These are phyloP conservation scores for Orientallactaga sibirica DNA, from an alignment of 2,797 vertebrate genomes.

Conservation along the genomic window DNA sequence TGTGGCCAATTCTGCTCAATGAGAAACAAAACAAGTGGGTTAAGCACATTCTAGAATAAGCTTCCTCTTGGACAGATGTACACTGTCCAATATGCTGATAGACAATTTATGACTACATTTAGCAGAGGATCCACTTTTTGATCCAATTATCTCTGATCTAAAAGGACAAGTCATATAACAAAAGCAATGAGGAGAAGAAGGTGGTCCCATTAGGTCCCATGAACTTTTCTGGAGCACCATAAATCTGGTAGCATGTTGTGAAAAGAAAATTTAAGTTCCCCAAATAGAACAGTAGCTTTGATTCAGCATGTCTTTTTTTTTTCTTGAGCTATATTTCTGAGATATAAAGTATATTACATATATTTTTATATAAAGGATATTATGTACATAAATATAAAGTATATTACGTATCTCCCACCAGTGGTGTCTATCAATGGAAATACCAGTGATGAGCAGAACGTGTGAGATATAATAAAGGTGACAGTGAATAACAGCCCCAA, in stretches of 20 bases:
- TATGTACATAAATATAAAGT: neutral
- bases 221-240: conserved; percentile 36
- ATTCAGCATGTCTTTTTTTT: neutral
- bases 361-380: too few species aligned
- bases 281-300: neutral
- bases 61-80: neutral
- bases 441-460: neutral
- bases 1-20: neutral
- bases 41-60: neutral
- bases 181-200: neutral
- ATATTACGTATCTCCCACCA: neutral
- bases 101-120: neutral
- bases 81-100: neutral
- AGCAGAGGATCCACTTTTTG: neutral
- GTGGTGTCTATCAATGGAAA: neutral
- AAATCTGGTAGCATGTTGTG: neutral
- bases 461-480: neutral
- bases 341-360: too few species aligned
- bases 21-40: neutral
- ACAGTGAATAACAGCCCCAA: neutral
- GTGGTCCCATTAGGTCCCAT: neutral
- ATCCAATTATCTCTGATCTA: neutral
- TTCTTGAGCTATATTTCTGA: neutral
- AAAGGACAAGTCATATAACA: neutral
- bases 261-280: conserved; percentile 11